Conservation (phyloP, 2,797 vertebrate genomes). For the Chromis chromis region DNA sequence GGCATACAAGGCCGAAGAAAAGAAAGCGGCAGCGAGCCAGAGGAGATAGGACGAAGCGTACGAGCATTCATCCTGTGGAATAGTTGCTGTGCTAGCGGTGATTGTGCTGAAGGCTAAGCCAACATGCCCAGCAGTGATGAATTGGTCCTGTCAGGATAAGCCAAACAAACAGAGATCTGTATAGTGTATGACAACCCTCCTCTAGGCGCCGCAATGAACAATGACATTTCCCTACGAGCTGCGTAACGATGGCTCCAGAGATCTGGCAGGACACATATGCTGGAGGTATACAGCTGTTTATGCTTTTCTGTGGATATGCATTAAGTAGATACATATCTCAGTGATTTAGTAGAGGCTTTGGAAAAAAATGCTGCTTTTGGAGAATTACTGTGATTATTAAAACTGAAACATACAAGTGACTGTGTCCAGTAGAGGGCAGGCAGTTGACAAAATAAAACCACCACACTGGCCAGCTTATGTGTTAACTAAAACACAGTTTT, state of each 20-base stretch:
- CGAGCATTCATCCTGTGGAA: slow-evolving; percentile 45
- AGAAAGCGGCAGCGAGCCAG: slow-evolving; percentile 46
- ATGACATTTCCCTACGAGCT: slow-evolving; percentile 58
- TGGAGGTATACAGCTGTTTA: slow-evolving; percentile 48
- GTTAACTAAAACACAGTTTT: too few relatives aligned
- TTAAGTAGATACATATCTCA: slow-evolving; percentile 26
- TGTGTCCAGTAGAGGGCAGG: slow-evolving; percentile 2
- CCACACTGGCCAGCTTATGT: too few relatives aligned
- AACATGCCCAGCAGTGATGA: slow-evolving; percentile 71
- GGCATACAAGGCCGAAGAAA: slow-evolving; percentile 49
- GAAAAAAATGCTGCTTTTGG: slow-evolving; percentile 5
- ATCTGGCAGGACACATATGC: slow-evolving; percentile 60
- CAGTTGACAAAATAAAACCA: slow-evolving; percentile 18
- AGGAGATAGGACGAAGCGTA: slow-evolving; percentile 27
- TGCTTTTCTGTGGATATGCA: slow-evolving; percentile 11
- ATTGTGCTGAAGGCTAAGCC: slow-evolving; percentile 64
- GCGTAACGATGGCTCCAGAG: slow-evolving; percentile 43
- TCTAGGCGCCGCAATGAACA: slow-evolving; percentile 61
- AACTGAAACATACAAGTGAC: background rate
- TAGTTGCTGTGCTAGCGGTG: slow-evolving; percentile 62
- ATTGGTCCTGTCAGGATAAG: slow-evolving; percentile 73
- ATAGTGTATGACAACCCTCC: slow-evolving; percentile 65
- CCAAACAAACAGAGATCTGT: slow-evolving; percentile 76
- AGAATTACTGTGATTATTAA: slow-evolving; percentile 17
- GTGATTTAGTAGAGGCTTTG: slow-evolving; percentile 11